Conservation (phyloP, 2,797 vertebrate species). For the Sebastes elongatus region DNA sequence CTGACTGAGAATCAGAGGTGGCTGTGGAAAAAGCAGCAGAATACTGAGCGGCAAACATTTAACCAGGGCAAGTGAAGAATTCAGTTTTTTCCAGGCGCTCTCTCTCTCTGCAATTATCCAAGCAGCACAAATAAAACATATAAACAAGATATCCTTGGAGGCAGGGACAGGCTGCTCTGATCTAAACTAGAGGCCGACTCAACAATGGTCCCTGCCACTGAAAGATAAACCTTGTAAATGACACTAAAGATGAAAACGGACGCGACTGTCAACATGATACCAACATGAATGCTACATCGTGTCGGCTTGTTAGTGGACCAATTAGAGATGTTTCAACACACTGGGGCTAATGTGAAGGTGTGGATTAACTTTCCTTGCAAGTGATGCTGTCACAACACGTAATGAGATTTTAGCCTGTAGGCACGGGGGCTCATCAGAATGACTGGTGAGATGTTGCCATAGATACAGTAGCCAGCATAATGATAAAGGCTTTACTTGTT, state of each 20-base stretch:
- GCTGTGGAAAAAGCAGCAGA: constrained; percentile 34
- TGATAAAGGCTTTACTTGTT: background rate
- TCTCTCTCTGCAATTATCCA: constrained; percentile 18
- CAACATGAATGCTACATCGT: background rate
- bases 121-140: constrained; percentile 6
- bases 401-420: constrained; percentile 6
- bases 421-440: background rate
- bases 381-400: constrained; percentile 1
- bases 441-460: constrained; percentile 7
- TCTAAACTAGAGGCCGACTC: constrained; percentile 1
- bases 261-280: background rate
- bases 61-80: constrained; percentile 36
- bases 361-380: background rate
- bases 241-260: constrained; percentile 9
- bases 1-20: constrained; percentile 46
- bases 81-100: background rate
- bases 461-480: background rate
- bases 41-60: constrained; percentile 41
- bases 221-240: constrained; percentile 12
- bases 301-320: constrained; percentile 10
- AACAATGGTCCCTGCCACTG: background rate
- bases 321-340: constrained; percentile 5
- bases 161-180: constrained; percentile 17
- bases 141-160: constrained; percentile 15
- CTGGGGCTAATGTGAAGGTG: background rate